Conservation (phyloP, 2,797 vertebrate species). For the Manis pentadactyla region DNA sequence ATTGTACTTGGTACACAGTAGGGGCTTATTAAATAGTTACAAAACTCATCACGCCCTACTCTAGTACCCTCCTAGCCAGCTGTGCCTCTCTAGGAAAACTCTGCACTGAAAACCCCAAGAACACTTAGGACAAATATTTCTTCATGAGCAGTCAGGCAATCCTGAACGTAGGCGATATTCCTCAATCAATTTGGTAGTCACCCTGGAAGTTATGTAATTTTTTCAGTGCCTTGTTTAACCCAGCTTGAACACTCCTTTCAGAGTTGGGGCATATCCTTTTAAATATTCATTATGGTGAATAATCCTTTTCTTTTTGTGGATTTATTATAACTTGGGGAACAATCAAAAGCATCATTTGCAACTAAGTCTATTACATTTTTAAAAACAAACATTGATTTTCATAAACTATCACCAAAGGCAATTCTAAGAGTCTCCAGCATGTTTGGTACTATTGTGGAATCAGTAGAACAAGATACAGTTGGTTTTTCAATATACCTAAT, state of each 20-base stretch:
- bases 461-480: not conserved
- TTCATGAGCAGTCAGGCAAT: not conserved
- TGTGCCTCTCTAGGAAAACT: constrained; percentile 31
- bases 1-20: not conserved
- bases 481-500: not conserved
- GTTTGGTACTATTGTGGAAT: not conserved
- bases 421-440: not conserved
- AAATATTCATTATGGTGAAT: not conserved
- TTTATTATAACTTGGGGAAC: constrained; percentile 17
- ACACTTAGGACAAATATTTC: not conserved
- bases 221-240: constrained; percentile 15
- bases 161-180: not conserved
- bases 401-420: constrained; percentile 23
- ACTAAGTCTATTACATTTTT: not conserved
- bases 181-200: not conserved
- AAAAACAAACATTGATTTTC: not conserved
- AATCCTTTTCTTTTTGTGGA: constrained; percentile 30
- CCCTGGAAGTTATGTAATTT: not conserved
- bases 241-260: constrained; percentile 50
- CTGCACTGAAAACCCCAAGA: constrained; percentile 6
- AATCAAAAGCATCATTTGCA: constrained; percentile 21
- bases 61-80: not conserved
- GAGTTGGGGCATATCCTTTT: not conserved
- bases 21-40: not conserved
- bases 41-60: constrained; percentile 1